Conservation (phyloP, 64 coral and sea anemone genomes). For the Porites australiensis region DNA sequence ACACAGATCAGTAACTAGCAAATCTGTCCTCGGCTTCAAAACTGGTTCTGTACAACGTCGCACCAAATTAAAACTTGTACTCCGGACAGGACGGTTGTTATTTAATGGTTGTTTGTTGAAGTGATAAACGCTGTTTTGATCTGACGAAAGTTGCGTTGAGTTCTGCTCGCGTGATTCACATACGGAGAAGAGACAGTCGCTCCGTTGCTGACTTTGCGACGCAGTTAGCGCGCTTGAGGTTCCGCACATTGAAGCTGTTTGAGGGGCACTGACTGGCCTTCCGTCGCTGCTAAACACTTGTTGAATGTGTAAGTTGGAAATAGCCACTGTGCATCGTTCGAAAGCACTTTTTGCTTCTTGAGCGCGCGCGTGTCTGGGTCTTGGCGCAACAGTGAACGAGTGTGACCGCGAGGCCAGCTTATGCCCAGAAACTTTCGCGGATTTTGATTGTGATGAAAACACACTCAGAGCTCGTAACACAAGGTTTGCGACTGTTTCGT, state of each 20-base stretch:
- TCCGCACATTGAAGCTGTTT: not conserved
- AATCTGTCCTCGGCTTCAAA: not conserved
- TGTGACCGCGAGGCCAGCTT: slow-evolving; percentile 41
- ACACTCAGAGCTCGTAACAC: slow-evolving; percentile 31
- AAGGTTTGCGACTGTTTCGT: slow-evolving; percentile 32
- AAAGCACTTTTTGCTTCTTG: slow-evolving; percentile 24
- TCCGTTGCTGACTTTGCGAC: not conserved
- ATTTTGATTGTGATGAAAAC: slow-evolving; percentile 53
- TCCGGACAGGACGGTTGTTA: slow-evolving; percentile 15
- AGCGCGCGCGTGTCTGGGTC: slow-evolving; percentile 14
- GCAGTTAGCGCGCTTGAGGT: not conserved
- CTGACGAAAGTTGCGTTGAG: not conserved
- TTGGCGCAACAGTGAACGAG: slow-evolving; percentile 40
- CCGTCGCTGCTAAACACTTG: slow-evolving; percentile 27
- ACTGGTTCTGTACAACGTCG: slow-evolving; percentile 22
- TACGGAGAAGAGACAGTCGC: not conserved
- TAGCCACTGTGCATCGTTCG: slow-evolving; percentile 34
- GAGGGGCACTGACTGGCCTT: not conserved
- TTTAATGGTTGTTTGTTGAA: not conserved
- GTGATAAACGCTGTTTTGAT: not conserved
- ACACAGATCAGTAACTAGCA: slow-evolving; percentile 38
- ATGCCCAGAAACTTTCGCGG: slow-evolving; percentile 9
- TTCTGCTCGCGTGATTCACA: slow-evolving; percentile 1
- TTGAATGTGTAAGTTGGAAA: slow-evolving; percentile 44
- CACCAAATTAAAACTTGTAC: slow-evolving; percentile 11